phyloP scores from a whole-genome alignment of 2,888 invertebrate genomes.

The Galerucella calmariensis region DNA sequence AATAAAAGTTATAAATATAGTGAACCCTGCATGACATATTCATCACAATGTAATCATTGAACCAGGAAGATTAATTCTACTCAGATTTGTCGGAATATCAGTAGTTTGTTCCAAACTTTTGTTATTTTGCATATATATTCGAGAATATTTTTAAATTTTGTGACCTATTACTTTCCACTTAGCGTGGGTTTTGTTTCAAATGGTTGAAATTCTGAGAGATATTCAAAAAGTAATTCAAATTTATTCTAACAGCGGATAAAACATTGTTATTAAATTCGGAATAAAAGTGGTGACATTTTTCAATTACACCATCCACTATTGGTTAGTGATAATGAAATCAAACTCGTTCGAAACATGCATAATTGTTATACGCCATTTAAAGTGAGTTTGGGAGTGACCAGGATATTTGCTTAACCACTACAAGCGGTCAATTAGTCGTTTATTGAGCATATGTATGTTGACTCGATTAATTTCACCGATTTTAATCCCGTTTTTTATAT shows the following conservation, averaged over 20 bases:
- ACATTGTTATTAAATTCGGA: background rate
- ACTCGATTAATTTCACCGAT: conserved; percentile 8
- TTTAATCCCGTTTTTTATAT: conserved; percentile 17
- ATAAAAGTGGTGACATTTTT: background rate
- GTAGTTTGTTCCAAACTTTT: too few relatives aligned
- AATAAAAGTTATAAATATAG: background rate
- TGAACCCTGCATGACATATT: too few relatives aligned
- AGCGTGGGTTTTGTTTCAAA: too few relatives aligned
- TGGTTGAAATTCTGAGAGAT: background rate
- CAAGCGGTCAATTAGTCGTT: conserved; percentile 35
- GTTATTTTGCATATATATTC: too few relatives aligned
- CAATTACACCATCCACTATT: background rate
- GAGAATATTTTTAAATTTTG: too few relatives aligned
- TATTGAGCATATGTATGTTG: conserved; percentile 34
- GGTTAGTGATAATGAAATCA: conserved; percentile 45
- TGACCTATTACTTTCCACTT: too few relatives aligned
- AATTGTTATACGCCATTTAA: conserved; percentile 50
- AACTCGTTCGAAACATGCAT: conserved; percentile 52
- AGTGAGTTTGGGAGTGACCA: conserved; percentile 42
- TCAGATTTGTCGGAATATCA: too few relatives aligned
- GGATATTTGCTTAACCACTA: conserved; percentile 38
- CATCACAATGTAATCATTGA: background rate
- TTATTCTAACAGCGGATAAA: background rate
- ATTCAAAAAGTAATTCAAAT: background rate
- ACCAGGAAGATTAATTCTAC: too few relatives aligned